phyloP scores from a whole-genome alignment of 2,888 invertebrate genomes.

The Lasioglossum marginatum region DNA sequence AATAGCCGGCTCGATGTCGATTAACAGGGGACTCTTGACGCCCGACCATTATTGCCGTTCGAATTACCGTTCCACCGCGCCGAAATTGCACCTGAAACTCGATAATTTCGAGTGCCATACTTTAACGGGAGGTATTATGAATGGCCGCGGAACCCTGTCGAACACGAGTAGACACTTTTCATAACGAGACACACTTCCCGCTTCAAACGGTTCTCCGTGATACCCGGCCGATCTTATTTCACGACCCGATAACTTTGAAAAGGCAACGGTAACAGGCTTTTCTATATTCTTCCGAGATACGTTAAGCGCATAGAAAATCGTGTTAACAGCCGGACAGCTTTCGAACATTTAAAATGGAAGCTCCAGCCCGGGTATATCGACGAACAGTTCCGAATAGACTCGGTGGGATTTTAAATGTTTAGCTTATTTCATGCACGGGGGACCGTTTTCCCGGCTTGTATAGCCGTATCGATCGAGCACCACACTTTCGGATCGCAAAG shows the following conservation, averaged over 20 bases:
- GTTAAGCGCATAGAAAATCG: not conserved
- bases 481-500: not conserved
- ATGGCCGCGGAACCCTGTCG: not conserved
- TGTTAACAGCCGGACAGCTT: not conserved
- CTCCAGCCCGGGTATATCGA: not conserved
- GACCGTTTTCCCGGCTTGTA: not conserved
- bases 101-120: slow-evolving; percentile 37
- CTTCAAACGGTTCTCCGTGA: not conserved
- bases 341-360: not conserved
- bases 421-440: not conserved
- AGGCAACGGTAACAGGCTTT: not conserved
- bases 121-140: slow-evolving; percentile 33
- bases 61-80: slow-evolving; percentile 43
- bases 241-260: not conserved
- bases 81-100: slow-evolving; percentile 38
- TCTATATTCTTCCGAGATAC: not conserved
- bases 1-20: slow-evolving; percentile 55
- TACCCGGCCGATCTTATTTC: slow-evolving; percentile 6
- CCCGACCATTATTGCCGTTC: slow-evolving; percentile 43
- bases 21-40: slow-evolving; percentile 56
- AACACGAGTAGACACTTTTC: slow-evolving; percentile 12
- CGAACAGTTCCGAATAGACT: not conserved
- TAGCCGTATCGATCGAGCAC: not conserved
- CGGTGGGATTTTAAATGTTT: not conserved
- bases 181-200: not conserved